phyloP scores from a whole-genome alignment of 2,888 invertebrate species.

The Andrena camellia region DNA sequence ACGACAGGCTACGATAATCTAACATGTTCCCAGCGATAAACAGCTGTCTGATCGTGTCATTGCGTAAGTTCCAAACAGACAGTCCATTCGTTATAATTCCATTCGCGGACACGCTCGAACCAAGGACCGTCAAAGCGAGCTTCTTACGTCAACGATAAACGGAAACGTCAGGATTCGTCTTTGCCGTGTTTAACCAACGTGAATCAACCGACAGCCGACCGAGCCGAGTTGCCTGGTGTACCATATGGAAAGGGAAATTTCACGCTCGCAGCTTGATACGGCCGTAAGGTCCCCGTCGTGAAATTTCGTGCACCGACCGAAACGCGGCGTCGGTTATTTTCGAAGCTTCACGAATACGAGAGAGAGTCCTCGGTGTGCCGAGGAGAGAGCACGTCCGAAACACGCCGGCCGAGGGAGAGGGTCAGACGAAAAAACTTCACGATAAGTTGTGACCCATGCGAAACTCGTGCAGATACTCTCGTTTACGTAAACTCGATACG shows the following conservation, averaged over 20 bases:
- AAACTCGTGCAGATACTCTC: slow-evolving; percentile 13
- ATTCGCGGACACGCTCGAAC: neutral
- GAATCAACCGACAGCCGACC: slow-evolving; percentile 10
- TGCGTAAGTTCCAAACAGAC: neutral
- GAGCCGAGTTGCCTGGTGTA: neutral
- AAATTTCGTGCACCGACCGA: neutral
- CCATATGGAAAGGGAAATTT: slow-evolving; percentile 40
- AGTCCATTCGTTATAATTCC: neutral
- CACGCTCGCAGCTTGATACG: neutral
- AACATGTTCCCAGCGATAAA: neutral
- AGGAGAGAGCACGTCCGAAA: neutral
- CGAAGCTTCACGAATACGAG: slow-evolving; percentile 10
- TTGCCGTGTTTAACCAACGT: neutral
- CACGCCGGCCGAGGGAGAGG: neutral
- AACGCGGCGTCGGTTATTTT: neutral
- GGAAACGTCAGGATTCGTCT: neutral
- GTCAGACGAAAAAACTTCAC: neutral
- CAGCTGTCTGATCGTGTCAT: neutral
- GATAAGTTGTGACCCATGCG: slow-evolving; percentile 12
- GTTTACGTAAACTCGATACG: too few relatives aligned
- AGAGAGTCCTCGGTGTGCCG: neutral
- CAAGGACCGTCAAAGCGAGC: neutral
- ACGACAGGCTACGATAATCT: neutral
- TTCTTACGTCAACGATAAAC: slow-evolving; percentile 13
- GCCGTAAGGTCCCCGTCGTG: neutral